phyloP scores from a whole-genome alignment of 1,140 invertebrate genomes.

The Agrilus planipennis region DNA sequence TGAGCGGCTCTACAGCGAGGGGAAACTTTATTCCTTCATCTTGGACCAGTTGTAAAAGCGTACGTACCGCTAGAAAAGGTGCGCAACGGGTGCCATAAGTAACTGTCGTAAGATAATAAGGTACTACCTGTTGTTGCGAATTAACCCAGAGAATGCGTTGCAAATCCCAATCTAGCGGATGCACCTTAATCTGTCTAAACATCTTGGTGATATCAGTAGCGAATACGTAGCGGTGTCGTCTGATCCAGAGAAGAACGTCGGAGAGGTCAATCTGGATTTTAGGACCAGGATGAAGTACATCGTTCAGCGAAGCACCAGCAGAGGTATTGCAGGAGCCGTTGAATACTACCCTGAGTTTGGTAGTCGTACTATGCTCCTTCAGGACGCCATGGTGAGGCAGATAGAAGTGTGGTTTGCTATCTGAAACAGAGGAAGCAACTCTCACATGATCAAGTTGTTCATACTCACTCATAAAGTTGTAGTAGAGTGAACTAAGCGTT shows the following conservation, averaged over 20 bases:
- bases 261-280: slow-evolving; percentile 6
- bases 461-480: no score
- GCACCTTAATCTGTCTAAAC: slow-evolving; percentile 10
- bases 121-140: slow-evolving; percentile 14
- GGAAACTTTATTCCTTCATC: no score
- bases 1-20: no score
- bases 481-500: no score
- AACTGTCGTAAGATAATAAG: slow-evolving; percentile 23
- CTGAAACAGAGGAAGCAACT: no score
- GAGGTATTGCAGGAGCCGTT: slow-evolving; percentile 6
- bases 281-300: slow-evolving; percentile 11
- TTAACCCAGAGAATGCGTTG: slow-evolving; percentile 28
- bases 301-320: slow-evolving; percentile 9
- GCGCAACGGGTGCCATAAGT: slow-evolving; percentile 26
- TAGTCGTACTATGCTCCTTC: slow-evolving; percentile 12
- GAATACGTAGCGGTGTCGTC: slow-evolving; percentile 2
- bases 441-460: no score
- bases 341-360: slow-evolving; percentile 12
- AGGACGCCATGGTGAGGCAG: slow-evolving; percentile 28
- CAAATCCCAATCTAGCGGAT: slow-evolving; percentile 10
- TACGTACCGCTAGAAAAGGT: slow-evolving; percentile 7
- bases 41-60: slow-evolving; percentile 1
- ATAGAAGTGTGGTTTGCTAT: no score
- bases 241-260: slow-evolving; percentile 3
- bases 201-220: slow-evolving; percentile 9